Percentiles rank a stretch among this genome's conserved stretches.
phyloP scores from a whole-genome alignment of 2,888 invertebrate species.

The Drosophila sordidula region DNA sequence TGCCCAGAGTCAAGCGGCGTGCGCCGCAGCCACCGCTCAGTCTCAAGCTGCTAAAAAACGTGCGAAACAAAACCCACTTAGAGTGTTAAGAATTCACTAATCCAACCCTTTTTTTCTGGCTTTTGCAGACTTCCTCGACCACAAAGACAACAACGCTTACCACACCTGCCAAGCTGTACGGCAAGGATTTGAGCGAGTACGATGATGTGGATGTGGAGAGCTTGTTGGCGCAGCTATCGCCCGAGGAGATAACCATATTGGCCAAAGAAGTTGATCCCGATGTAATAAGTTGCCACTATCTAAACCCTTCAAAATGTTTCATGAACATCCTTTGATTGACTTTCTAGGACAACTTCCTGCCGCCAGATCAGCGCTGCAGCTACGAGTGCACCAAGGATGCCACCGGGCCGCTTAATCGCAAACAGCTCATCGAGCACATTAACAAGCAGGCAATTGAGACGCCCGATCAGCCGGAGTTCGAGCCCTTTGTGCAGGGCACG shows the following conservation, averaged over 20 bases:
- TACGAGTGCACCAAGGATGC: constrained; percentile 98
- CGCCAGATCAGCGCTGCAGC: constrained; percentile 97
- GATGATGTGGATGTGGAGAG: constrained; percentile 99
- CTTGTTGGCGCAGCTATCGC: constrained; percentile 94
- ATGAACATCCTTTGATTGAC: background rate
- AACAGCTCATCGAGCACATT: constrained; percentile 97
- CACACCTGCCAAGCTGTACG: constrained; percentile 94
- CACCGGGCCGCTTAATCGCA: constrained; percentile 97
- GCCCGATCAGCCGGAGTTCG: constrained; percentile 97
- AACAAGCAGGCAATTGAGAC: constrained; percentile 99
- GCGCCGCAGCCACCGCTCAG: constrained; percentile 77
- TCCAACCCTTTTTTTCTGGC: constrained; percentile 9
- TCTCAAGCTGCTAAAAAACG: constrained; percentile 63
- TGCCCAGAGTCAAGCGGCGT: constrained; percentile 77
- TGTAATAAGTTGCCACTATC: constrained; percentile 88
- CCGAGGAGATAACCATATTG: constrained; percentile 98
- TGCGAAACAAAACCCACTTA: constrained; percentile 33
- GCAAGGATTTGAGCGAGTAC: constrained; percentile 94
- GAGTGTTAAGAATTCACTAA: background rate
- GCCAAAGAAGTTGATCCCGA: constrained; percentile 99
- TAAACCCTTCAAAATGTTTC: no score
- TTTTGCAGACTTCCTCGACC: constrained; percentile 93
- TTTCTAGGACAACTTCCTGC: constrained; percentile 96
- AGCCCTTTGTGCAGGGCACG: constrained; percentile 96
- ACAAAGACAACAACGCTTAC: constrained; percentile 96